Conservation (phyloP, 2,797 vertebrate genomes). For the Enteromius paludinosus region DNA sequence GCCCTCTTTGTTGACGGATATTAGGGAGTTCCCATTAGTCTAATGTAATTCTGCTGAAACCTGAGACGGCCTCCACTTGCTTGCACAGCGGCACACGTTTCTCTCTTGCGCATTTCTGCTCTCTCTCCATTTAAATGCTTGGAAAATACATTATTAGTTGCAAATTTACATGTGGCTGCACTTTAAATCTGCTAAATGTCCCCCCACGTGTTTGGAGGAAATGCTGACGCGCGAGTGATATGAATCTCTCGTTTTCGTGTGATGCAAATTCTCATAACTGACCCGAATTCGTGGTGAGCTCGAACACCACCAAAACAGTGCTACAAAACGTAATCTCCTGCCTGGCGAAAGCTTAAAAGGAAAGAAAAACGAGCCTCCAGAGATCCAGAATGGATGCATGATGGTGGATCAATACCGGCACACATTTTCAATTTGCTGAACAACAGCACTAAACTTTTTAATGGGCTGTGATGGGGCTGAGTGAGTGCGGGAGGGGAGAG, state of each 20-base stretch:
- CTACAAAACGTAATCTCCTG: not conserved
- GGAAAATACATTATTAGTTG: not conserved
- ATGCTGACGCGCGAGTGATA: not conserved
- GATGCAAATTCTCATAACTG: not conserved
- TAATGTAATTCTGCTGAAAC: conserved; percentile 65
- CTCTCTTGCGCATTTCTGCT: not conserved
- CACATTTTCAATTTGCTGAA: conserved; percentile 52
- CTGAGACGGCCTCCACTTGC: conserved; percentile 47
- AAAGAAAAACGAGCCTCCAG: conserved; percentile 48
- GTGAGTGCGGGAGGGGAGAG: conserved; percentile 3
- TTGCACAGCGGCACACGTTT: conserved; percentile 7
- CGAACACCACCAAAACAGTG: not conserved
- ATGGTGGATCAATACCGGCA: conserved; percentile 53
- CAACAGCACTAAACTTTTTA: conserved; percentile 51
- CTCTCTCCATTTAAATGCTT: conserved; percentile 9
- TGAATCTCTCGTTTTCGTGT: not conserved
- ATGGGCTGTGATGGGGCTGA: conserved; percentile 52
- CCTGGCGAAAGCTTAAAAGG: conserved; percentile 50
- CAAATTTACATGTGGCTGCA: not conserved
- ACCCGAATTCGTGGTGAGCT: not conserved
- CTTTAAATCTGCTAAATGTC: not conserved
- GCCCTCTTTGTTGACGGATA: conserved; percentile 73
- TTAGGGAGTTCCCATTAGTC: conserved; percentile 76
- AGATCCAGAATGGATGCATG: conserved; percentile 55
- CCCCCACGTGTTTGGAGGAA: not conserved